Evolutionary conservation across 2,113 vertebrate species (phyloP).

Genomic region (Marcusenius ussheri): DNA sequence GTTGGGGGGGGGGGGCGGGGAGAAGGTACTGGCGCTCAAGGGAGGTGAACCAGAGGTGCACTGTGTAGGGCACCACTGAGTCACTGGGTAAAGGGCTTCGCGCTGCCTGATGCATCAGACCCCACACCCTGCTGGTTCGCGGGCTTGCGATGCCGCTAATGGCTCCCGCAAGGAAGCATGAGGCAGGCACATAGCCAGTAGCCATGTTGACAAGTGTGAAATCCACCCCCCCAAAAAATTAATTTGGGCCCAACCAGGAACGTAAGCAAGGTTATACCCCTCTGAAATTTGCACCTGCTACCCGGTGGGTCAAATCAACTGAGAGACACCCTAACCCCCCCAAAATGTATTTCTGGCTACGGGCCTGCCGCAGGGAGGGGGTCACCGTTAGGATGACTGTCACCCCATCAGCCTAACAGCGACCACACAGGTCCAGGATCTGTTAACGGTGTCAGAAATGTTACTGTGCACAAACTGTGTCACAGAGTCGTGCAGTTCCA

Average conservation of each 20-base stretch:
- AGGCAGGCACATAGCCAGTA: not conserved
- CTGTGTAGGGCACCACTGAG: not conserved
- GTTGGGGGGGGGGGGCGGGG: not conserved
- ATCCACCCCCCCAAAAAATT: not conserved
- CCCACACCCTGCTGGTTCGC: conserved; percentile 18
- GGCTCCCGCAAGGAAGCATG: conserved; percentile 9
- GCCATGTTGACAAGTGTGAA: not conserved
- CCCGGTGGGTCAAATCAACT: not conserved
- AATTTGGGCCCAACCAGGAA: not conserved
- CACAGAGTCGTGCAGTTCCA: not conserved
- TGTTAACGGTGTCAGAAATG: not conserved
- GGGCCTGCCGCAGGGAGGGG: not conserved
- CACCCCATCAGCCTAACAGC: conserved; percentile 12
- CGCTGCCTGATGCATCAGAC: not conserved
- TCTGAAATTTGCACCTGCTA: not conserved
- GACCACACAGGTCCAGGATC: not conserved
- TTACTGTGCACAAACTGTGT: not conserved
- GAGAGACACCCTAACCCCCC: not conserved
- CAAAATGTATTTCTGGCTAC: not conserved
- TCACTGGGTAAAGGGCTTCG: not conserved
- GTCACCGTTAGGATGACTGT: not conserved
- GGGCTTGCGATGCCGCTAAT: not conserved
- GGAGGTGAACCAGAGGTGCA: not conserved
- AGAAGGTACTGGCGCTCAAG: not conserved
- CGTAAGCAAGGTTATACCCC: not conserved